Conservation (phyloP, 2,888 invertebrate genomes). For the Hoplodrina blanda region DNA sequence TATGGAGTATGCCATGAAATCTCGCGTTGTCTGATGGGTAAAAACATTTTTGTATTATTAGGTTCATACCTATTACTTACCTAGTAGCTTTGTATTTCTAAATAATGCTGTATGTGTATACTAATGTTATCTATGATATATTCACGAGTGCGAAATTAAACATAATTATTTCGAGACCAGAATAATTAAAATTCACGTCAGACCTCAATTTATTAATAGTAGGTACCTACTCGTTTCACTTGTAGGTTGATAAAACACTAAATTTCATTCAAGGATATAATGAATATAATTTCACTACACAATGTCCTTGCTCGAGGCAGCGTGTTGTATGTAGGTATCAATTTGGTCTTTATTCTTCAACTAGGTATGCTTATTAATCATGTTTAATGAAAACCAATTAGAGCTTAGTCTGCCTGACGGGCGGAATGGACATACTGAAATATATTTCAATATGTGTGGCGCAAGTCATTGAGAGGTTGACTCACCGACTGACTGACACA, state of each 20-base stretch:
- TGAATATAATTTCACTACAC: slow-evolving; percentile 57
- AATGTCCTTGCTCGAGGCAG: slow-evolving; percentile 66
- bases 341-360: slow-evolving; percentile 58
- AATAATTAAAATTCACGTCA: slow-evolving; percentile 25
- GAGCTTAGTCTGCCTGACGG: slow-evolving; percentile 63
- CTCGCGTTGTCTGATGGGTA: not conserved
- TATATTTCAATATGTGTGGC: slow-evolving; percentile 58
- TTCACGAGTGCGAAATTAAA: slow-evolving; percentile 1
- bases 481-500: slow-evolving; percentile 63
- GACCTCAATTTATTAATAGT: slow-evolving; percentile 28
- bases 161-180: slow-evolving; percentile 5
- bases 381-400: slow-evolving; percentile 79
- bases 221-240: slow-evolving; percentile 23
- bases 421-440: slow-evolving; percentile 59
- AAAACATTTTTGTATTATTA: not conserved
- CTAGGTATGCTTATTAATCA: slow-evolving; percentile 72
- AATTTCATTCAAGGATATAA: slow-evolving; percentile 52
- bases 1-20: not conserved
- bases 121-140: not conserved
- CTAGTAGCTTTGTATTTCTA: not conserved
- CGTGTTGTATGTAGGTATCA: slow-evolving; percentile 26
- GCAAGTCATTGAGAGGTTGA: slow-evolving; percentile 68
- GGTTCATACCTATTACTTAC: too few species aligned
- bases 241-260: slow-evolving; percentile 21
- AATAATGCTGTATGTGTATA: slow-evolving; percentile 10